Percentiles rank a stretch among this genome's conserved stretches.
phyloP scores from a whole-genome alignment of 2,888 invertebrate species.

The Thysanoteuthis rhombus region DNA sequence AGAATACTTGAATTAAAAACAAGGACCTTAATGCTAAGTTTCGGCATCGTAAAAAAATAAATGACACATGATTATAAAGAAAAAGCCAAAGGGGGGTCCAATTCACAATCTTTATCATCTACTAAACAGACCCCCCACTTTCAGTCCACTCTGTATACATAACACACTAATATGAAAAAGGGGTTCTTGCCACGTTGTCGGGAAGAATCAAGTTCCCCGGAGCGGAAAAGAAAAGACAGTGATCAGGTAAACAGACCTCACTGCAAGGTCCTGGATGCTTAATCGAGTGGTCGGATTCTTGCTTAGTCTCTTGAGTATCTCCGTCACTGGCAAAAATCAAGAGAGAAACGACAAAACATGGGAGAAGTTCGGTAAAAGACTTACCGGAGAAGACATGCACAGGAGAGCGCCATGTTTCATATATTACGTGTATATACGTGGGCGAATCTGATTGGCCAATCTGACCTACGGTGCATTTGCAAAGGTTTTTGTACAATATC shows the following conservation, averaged over 20 bases:
- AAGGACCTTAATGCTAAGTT: background rate
- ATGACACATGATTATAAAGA: background rate
- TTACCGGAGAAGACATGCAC: slow-evolving; percentile 27
- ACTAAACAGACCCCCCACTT: background rate
- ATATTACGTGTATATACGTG: slow-evolving; percentile 20
- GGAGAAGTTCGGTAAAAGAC: background rate
- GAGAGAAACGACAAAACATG: background rate
- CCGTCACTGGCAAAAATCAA: background rate
- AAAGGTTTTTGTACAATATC: background rate
- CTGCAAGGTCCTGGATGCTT: background rate
- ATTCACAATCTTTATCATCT: background rate
- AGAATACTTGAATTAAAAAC: background rate
- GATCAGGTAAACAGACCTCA: background rate
- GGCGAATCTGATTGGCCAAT: slow-evolving; percentile 18
- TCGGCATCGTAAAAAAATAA: background rate
- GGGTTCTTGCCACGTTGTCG: slow-evolving; percentile 18
- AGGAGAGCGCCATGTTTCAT: slow-evolving; percentile 32
- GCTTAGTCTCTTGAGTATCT: background rate
- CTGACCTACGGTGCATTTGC: background rate
- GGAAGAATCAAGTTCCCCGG: background rate
- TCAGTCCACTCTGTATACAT: background rate
- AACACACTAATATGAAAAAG: no score
- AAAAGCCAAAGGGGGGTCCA: background rate
- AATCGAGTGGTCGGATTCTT: background rate
- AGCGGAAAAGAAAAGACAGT: background rate